Base-by-base conservation (phyloP, 2,888 invertebrate species). In the Galerucella calmariensis region DNA sequence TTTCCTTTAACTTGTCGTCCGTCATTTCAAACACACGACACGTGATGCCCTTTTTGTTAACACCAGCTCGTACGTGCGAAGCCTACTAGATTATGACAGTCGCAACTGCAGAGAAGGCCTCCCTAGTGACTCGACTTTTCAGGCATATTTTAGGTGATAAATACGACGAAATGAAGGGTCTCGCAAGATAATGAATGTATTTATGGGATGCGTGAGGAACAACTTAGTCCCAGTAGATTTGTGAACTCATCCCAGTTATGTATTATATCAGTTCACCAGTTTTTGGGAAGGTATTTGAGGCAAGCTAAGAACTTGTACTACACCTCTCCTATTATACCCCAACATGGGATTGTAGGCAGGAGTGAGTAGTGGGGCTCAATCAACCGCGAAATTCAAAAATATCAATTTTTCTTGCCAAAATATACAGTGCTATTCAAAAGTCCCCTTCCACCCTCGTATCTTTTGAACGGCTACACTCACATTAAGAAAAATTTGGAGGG, bases 21-120 rank as follows among this genome's bases (percentile, higher is more conserved):
- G 58, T 71, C 81, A 79, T 80, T 79, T 80, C 78, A 79, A 79
- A 81, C 78, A 79, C 79, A 80, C 78, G 80, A 80, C 80, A 80
- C 80, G 71, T 71, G 71, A 79, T 79, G 80, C 78, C 79, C 79
- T 78, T 77, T 79, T 80, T 80, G 80, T 80, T 80, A 80, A 79
- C 80, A 79, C 80, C 78, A 78, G 79, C 78, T 78, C 71, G 78
- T 78, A 80, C 80, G 80, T 80, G 79, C 79, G 78, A 53, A 62
- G 80, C 77, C 73, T 80, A 72, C 65, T 58, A 71, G 63, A 70
- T 69, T 51, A 76, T 77, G 65, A 71, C 65, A 71, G 70, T 63
- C 53, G 8, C 48, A 20, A 41, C 63, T 62, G 44, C 65, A 53
- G 65, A 63, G 56, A 51, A 69, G 69, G 71, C 58, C 24, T 71